phyloP scores from a whole-genome alignment of 2,797 vertebrate genomes.

The Melanotaenia trifasciata region DNA sequence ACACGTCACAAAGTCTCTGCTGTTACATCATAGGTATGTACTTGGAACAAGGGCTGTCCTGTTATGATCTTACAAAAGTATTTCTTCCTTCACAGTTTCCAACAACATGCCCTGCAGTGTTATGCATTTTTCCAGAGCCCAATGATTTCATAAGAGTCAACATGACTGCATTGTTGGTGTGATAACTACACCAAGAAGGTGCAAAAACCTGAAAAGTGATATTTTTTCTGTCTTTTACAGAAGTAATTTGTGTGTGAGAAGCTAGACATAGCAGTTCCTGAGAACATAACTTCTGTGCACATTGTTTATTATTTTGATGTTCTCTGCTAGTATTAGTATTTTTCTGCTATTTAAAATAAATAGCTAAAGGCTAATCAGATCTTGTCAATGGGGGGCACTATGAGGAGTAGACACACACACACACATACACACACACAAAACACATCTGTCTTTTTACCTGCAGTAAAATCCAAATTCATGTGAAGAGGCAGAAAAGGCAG shows the following conservation, averaged over 20 bases:
- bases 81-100: slow-evolving; percentile 4
- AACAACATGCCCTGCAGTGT: slow-evolving; percentile 20
- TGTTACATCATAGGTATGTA: slow-evolving; percentile 5
- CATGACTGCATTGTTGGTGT: slow-evolving; percentile 25
- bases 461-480: slow-evolving; percentile 26
- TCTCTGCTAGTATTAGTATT: slow-evolving; percentile 15
- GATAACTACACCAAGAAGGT: slow-evolving; percentile 20
- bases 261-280: slow-evolving; percentile 4
- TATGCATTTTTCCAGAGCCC: background rate
- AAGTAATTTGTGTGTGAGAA: slow-evolving; percentile 17
- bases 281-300: slow-evolving; percentile 17
- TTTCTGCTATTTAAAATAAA: slow-evolving; percentile 42
- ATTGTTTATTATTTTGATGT: slow-evolving; percentile 34
- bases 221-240: background rate
- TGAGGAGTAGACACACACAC: slow-evolving; percentile 5
- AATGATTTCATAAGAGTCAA: slow-evolving; percentile 1
- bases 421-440: slow-evolving; percentile 3
- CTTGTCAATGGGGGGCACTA: slow-evolving; percentile 23
- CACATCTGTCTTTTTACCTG: slow-evolving; percentile 29
- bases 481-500: slow-evolving; percentile 37
- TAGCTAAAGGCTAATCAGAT: slow-evolving; percentile 46
- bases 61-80: slow-evolving; percentile 14
- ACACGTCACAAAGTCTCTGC: slow-evolving; percentile 31
- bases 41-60: slow-evolving; percentile 13
- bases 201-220: slow-evolving; percentile 29